phyloP scores from a whole-genome alignment of 1,140 invertebrate genomes.

The Dinoponera quadriceps region DNA sequence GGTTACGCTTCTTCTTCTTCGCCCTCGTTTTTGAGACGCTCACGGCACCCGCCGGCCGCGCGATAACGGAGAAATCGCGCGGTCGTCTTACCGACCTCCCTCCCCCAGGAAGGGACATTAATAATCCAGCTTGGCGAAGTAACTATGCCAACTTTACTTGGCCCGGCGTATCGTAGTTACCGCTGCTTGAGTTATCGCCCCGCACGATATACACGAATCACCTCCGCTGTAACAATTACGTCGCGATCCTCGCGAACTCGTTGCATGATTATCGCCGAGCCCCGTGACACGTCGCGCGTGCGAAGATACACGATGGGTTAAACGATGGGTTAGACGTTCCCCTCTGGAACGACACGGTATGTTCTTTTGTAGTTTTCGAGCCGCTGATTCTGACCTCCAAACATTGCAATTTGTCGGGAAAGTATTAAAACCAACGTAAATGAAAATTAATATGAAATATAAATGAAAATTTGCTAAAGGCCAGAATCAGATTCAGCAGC shows the following conservation, averaged over 20 bases:
- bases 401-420: too few relatives aligned
- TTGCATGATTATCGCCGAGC: neutral
- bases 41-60: slow-evolving; percentile 2
- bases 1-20: slow-evolving; percentile 64
- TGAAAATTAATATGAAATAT: too few relatives aligned
- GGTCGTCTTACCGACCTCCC: slow-evolving; percentile 36
- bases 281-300: too few relatives aligned
- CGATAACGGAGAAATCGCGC: slow-evolving; percentile 67
- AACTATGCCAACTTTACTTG: slow-evolving; percentile 43
- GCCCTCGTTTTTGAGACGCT: slow-evolving; percentile 53
- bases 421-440: too few relatives aligned
- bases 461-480: too few relatives aligned
- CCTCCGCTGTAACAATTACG: slow-evolving; percentile 43
- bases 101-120: slow-evolving; percentile 55
- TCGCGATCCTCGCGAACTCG: slow-evolving; percentile 18
- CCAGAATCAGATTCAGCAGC: too few relatives aligned
- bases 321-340: too few relatives aligned
- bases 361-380: too few relatives aligned
- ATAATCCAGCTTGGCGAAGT: slow-evolving; percentile 52
- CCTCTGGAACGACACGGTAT: too few relatives aligned
- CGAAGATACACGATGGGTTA: too few relatives aligned
- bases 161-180: slow-evolving; percentile 50
- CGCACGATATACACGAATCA: slow-evolving; percentile 23
- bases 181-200: slow-evolving; percentile 47
- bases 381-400: too few relatives aligned